Evolutionary conservation across 2,888 invertebrate genomes (phyloP), one percentile per base, ranked within the genome.

Genomic region (Rhogogaster chlorosoma): DNA sequence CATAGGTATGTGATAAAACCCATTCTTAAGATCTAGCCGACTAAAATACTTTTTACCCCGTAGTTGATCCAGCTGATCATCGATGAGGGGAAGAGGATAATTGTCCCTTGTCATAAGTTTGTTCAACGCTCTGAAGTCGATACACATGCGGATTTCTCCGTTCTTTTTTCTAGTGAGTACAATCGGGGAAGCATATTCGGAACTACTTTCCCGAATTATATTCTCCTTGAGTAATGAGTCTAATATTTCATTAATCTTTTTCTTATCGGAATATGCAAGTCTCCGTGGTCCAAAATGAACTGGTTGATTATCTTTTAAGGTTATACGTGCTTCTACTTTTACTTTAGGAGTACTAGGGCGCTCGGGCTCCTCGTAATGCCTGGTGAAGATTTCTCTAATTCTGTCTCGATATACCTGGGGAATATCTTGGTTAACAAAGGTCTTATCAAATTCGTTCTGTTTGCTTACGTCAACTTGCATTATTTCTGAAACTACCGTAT

Each of bases 1-100:
- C 64, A 82, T 64, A 5, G 12, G 6, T 7, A 82, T 26, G 29
- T 82, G 82, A 3, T 45, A 80, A 71, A 89, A 90, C 2, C 88
- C 89, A 80, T 85, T 87, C 75, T 85, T 87, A 12, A 89, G 53
- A 86, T 90, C 89, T 5, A 89, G 71, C 6, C 84, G 2, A 4
- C 87, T 88, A 70, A 89, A 89, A 73, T 84, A 87, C 29, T 57
- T 75, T 73, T 89, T 88, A 10, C 84, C 84, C 1, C 73, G 22
- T 26, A 89, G 82, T 12, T 45, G 45, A 53, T 88, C 88, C 29
- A 78, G 32, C 7, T n/a, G n/a, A n/a, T n/a, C n/a, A n/a, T n/a
- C n/a, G n/a, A n/a, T n/a, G n/a, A n/a, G n/a, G n/a, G n/a, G n/a
- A n/a, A n/a, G n/a, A n/a, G n/a, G n/a, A n/a, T n/a, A n/a, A n/a